These are phyloP conservation scores for Morelia viridis DNA, from an alignment of 2,797 vertebrate genomes.

Conservation along the genomic window DNA sequence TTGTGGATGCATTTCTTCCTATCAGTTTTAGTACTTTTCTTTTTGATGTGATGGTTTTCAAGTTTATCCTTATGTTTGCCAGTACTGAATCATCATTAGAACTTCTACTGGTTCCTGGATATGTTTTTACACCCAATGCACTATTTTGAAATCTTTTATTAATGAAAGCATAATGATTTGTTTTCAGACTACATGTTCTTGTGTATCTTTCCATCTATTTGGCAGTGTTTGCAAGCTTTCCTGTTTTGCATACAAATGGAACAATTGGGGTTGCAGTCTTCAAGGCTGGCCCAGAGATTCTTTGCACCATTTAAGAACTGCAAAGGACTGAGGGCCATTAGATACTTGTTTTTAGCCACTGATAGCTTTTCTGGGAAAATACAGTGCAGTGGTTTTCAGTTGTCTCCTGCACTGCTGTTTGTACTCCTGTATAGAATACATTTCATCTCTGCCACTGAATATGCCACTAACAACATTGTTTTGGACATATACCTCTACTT, in stretches of 20 bases:
- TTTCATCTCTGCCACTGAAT: neutral
- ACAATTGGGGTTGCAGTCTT: neutral
- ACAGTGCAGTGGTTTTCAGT: neutral
- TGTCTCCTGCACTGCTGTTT: neutral
- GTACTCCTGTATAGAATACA: neutral
- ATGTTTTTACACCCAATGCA: neutral
- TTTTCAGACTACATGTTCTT: neutral
- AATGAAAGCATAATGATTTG: neutral
- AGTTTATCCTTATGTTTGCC: neutral
- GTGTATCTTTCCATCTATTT: neutral
- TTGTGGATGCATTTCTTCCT: neutral
- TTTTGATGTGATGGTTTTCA: neutral
- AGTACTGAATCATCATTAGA: neutral
- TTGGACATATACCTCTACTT: neutral
- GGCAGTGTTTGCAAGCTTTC: neutral
- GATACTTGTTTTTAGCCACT: neutral
- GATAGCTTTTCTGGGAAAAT: neutral
- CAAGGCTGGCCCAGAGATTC: neutral
- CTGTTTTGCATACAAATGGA: neutral
- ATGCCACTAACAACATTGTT: neutral
- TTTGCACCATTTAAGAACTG: neutral
- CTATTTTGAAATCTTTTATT: neutral
- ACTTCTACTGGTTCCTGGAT: neutral
- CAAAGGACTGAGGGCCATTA: neutral
- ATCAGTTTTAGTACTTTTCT: neutral